Percentiles rank a stretch among this genome's conserved stretches.
Conservation (phyloP, 2,888 invertebrate genomes). For the Linnaemya tessellans region DNA sequence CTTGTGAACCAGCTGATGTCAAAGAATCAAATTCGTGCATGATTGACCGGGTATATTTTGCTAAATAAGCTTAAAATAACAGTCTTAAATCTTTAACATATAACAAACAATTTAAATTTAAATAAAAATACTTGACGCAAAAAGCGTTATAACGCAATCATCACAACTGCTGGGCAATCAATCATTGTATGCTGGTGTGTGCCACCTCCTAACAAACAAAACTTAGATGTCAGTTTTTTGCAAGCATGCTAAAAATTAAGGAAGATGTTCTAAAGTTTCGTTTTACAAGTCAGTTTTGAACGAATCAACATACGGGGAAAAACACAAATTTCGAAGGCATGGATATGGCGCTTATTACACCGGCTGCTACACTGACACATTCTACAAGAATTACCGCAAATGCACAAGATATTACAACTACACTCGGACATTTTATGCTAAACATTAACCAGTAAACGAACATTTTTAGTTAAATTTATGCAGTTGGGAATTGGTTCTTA, state of each 20-base stretch:
- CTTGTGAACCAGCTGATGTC: too few relatives aligned
- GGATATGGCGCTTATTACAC: conserved; percentile 49
- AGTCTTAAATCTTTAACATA: too few relatives aligned
- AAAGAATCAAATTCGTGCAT: too few relatives aligned
- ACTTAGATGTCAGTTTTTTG: conserved; percentile 20
- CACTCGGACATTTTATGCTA: background rate
- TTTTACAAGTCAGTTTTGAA: conserved; percentile 43
- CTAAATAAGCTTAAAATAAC: too few relatives aligned
- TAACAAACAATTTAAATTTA: too few relatives aligned
- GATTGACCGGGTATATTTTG: too few relatives aligned
- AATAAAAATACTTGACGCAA: too few relatives aligned
- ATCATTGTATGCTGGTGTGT: background rate
- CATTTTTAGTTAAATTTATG: too few relatives aligned
- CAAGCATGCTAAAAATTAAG: conserved; percentile 53
- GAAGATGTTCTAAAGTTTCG: conserved; percentile 60
- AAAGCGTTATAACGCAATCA: too few relatives aligned
- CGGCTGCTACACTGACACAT: conserved; percentile 1
- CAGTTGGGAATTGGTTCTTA: too few relatives aligned
- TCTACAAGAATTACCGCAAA: background rate
- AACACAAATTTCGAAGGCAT: conserved; percentile 5
- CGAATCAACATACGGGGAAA: conserved; percentile 5
- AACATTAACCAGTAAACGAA: conserved; percentile 24
- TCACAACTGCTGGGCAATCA: conserved; percentile 12
- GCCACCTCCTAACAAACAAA: background rate
- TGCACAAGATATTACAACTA: conserved; percentile 18